Conservation (phyloP, 2,888 invertebrate genomes). For the Hyposoter didymator region DNA sequence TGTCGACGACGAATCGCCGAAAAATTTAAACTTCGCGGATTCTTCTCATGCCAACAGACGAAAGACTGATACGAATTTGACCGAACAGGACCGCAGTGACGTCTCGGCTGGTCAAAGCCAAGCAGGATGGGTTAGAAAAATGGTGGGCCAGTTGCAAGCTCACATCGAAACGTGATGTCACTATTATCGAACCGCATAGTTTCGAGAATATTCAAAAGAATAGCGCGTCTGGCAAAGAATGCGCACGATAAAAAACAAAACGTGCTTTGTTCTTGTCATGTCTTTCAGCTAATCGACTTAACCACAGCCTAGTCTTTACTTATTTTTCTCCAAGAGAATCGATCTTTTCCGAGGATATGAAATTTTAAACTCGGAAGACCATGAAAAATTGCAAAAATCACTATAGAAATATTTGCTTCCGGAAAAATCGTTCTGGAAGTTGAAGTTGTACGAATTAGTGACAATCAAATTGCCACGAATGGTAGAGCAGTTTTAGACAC, state of each 20-base stretch:
- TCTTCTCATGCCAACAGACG: neutral
- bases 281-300: constrained; percentile 32
- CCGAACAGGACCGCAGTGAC: constrained; percentile 76
- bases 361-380: neutral
- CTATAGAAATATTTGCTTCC: neutral
- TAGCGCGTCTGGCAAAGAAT: neutral
- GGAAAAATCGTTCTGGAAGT: neutral
- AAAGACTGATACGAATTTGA: constrained; percentile 25
- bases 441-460: neutral
- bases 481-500: neutral
- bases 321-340: constrained; percentile 30
- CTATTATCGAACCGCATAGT: neutral
- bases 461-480: neutral
- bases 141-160: constrained; percentile 82
- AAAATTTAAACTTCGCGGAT: neutral
- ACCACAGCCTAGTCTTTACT: constrained; percentile 41
- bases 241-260: neutral
- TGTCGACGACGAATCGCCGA: neutral
- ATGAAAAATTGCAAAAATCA: neutral
- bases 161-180: constrained; percentile 78
- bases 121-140: constrained; percentile 82
- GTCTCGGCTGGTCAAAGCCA: constrained; percentile 82
- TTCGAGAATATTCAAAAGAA: neutral
- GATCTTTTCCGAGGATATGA: neutral
- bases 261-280: neutral